These are phyloP conservation scores for Tipula unca DNA, from an alignment of 2,888 invertebrate species.

Conservation along the genomic window DNA sequence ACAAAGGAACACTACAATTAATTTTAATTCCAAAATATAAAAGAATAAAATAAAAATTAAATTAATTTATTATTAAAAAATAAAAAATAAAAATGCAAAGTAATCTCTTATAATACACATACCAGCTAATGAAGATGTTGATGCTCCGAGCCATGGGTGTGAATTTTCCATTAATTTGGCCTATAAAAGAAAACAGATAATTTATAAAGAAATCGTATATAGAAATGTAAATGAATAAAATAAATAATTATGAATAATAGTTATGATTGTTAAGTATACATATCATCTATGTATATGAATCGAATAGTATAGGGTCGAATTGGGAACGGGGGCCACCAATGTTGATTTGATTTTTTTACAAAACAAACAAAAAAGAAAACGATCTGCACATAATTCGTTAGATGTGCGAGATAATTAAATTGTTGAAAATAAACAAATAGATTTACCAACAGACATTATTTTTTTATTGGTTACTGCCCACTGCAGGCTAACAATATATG, in stretches of 20 bases:
- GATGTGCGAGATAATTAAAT: no score
- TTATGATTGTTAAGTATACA: conserved; percentile 2
- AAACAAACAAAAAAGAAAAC: no score
- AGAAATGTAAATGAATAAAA: background rate
- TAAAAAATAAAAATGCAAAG: background rate
- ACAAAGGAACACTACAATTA: background rate
- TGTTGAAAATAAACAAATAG: no score
- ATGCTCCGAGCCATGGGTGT: conserved; percentile 86
- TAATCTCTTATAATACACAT: conserved; percentile 40
- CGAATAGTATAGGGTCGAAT: background rate
- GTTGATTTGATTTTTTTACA: no score
- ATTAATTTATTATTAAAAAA: conserved; percentile 17
- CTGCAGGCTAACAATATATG: no score
- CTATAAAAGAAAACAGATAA: conserved; percentile 52
- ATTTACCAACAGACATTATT: no score
- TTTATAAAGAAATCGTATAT: background rate
- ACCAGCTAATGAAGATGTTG: conserved; percentile 86
- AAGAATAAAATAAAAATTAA: background rate
- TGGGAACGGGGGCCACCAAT: background rate
- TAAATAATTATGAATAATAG: conserved; percentile 9
- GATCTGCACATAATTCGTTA: no score
- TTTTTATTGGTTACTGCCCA: no score
- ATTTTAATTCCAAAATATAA: conserved; percentile 4
- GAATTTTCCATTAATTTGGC: conserved; percentile 88
- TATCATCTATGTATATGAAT: no score